Evolutionary conservation across 35 echinoderm and acorn worm genomes (phyloP), one percentile per base, ranked within the genome.

Genomic region (Acanthaster planci): DNA sequence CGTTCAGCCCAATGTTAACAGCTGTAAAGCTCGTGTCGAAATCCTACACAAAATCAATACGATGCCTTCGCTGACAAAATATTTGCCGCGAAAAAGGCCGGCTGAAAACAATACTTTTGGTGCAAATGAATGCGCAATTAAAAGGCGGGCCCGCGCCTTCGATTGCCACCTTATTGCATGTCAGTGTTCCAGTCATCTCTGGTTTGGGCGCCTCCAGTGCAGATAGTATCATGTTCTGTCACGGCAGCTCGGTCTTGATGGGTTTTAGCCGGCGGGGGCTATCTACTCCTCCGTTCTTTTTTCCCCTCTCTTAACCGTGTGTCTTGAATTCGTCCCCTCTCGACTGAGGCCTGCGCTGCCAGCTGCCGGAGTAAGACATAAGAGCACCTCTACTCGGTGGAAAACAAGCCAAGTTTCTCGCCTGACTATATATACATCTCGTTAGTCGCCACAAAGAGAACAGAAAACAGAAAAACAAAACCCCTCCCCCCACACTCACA

Each of bases 101-200:
- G 52, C 52, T 83, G 52, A 83, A 83, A 83, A 83, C 81, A 59
- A 83, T 59, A 60, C 79, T 82, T 82, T 82, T 82, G 81, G 52
- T 83, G 32, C 56, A 83, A 83, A 83, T 83, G 81, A 83, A 83
- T 83, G 81, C 81, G 56, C 81, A 83, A 83, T 83, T 83, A 83
- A 83, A 72, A 72, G 64, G 64, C 64, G 64, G 64, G 64, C 64
- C 7, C 64, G 64, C 8, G 23, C 9, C 64, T 72, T 72, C 64
- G 64, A 72, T 72, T 72, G 64, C 64, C 64, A 72, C 64, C 64
- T 72, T 72, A 72, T 72, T 72, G 64, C 64, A 29, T 72, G 64
- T 72, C 64, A 72, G 64, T 29, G 22, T 29, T 12, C 23, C 26
- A 72, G 64, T 72, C 64, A 72, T 72, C 34, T 72, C 64, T 72